phyloP scores from a whole-genome alignment of 2,888 invertebrate genomes.

The Oegoconia quadripuncta region DNA sequence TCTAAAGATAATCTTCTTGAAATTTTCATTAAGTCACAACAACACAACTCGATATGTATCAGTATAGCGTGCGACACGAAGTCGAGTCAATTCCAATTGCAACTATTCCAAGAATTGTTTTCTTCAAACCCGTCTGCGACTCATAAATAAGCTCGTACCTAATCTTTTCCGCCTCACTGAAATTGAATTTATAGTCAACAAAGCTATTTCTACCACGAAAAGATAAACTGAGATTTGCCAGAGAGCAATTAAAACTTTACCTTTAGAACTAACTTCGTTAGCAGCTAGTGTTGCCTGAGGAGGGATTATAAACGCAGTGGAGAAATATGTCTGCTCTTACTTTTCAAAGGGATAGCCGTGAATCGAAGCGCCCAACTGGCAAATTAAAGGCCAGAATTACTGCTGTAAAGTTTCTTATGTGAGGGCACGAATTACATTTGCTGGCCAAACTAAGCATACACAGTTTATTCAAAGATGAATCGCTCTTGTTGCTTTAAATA shows the following conservation, averaged over 20 bases:
- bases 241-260: slow-evolving; percentile 77
- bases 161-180: slow-evolving; percentile 56
- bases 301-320: slow-evolving; percentile 54
- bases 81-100: slow-evolving; percentile 21
- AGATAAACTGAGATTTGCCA: slow-evolving; percentile 74
- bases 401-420: slow-evolving; percentile 43
- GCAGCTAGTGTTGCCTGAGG: slow-evolving; percentile 56
- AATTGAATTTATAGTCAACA: slow-evolving; percentile 74
- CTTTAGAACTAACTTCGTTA: slow-evolving; percentile 72
- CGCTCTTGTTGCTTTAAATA: no score
- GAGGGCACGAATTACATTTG: slow-evolving; percentile 21
- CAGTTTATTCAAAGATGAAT: no score
- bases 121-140: slow-evolving; percentile 5
- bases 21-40: slow-evolving; percentile 3
- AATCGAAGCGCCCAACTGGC: slow-evolving; percentile 54
- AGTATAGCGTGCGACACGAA: slow-evolving; percentile 29
- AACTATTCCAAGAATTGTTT: slow-evolving; percentile 16
- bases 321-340: slow-evolving; percentile 62
- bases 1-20: slow-evolving; percentile 4
- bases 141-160: slow-evolving; percentile 44
- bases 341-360: slow-evolving; percentile 46
- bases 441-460: neutral
- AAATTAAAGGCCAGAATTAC: slow-evolving; percentile 52
- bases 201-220: slow-evolving; percentile 68
- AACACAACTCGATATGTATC: neutral